Evolutionary conservation across 1,140 invertebrate species (phyloP).

Genomic region (Bombus huntii): DNA sequence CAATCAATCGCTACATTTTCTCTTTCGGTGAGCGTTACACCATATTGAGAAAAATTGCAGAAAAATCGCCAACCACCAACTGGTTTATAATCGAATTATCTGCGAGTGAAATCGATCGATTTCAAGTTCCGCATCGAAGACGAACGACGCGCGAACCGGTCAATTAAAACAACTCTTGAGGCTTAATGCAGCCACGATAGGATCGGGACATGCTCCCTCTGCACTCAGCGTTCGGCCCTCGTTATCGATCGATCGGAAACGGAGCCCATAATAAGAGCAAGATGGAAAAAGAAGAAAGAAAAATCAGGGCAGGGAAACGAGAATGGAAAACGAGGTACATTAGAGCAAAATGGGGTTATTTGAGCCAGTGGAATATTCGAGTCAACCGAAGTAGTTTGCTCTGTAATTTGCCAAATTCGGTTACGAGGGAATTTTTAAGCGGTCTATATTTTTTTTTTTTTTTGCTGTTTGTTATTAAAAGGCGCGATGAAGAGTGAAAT

Average conservation of each 20-base stretch:
- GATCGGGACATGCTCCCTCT: neutral
- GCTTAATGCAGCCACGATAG: conserved; percentile 8
- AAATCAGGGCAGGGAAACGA: neutral
- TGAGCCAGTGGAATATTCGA: neutral
- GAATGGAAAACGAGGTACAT: neutral
- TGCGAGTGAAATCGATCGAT: neutral
- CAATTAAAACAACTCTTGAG: conserved; percentile 31
- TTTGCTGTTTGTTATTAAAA: no score
- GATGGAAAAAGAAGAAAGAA: neutral
- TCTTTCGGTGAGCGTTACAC: no score
- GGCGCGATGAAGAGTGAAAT: no score
- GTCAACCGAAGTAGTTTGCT: neutral
- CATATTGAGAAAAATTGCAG: no score
- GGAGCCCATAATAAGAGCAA: neutral
- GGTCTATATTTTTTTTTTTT: accelerated
- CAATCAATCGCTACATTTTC: neutral
- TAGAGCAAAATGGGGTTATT: neutral
- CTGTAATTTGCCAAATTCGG: no score
- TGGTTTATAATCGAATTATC: conserved; percentile 2
- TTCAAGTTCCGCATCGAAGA: neutral
- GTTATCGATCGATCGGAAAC: conserved; percentile 39
- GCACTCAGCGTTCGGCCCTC: no score
- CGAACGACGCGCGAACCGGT: conserved; percentile 18
- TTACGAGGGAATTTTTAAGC: no score
- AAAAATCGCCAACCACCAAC: neutral